Evolutionary conservation across 1,140 invertebrate genomes (phyloP), one percentile per base, ranked within the genome.

Genomic region (Rhopalosiphum maidis): DNA sequence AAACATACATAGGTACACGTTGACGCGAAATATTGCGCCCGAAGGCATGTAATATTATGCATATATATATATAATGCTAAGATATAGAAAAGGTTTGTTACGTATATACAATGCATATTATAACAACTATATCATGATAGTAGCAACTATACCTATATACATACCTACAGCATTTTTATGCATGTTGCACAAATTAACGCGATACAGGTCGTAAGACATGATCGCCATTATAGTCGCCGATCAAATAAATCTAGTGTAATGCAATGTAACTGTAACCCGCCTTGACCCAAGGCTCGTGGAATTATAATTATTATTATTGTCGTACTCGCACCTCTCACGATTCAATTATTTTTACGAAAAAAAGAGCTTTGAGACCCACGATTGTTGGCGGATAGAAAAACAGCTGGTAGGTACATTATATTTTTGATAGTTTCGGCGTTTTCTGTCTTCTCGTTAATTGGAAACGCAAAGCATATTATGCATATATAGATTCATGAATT

Each of bases 171-270:
- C 89, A 68, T 92, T 92, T 92, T 82, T 51, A 48, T 82, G 46
- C 90, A 83, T 83, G 90, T 83, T 92, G 90, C 90, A 92, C 68
- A 92, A 92, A 92, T 92, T 92, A 92, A 92, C 90, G 46, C 46
- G 90, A 92, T 92, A 92, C 90, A 83, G 90, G 90, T 92, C 90
- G 83, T 46, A 83, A 85, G 30, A 41, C 91, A 86, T 54, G 77
- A 93, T 93, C 82, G 48, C 82, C 35, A 86, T 93, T 93, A 93
- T 85, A 37, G 77, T 54, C 68, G 4, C 35, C 91, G 91, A 55
- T 93, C 91, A 85, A 93, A 93, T 86, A 85, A 93, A 93, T 85
- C 43, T 85, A 85, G 48, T 55, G 91, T 85, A 93, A n/a, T 85
- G 43, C n/a, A 93, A 93, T 43, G 89, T 43, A 68, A 68, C 91